phyloP scores from a whole-genome alignment of 2,888 invertebrate species.

The Plagodis dolabraria region DNA sequence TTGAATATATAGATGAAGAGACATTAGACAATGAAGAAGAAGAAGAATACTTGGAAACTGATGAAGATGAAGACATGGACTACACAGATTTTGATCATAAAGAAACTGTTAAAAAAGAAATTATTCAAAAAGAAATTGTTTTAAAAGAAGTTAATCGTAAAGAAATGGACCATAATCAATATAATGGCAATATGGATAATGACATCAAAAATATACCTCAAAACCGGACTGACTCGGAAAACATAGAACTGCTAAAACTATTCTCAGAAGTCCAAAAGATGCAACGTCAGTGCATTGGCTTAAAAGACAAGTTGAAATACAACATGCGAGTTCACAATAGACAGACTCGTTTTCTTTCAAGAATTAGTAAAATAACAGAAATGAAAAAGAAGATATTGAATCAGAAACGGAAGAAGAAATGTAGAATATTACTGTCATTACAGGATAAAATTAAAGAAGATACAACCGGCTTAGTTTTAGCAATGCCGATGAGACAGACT shows the following conservation, averaged over 20 bases:
- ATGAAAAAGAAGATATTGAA: slow-evolving; percentile 68
- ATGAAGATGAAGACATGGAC: slow-evolving; percentile 37
- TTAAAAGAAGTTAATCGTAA: background rate
- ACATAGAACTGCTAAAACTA: slow-evolving; percentile 65
- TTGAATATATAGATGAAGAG: slow-evolving; percentile 80
- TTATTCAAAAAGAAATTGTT: background rate
- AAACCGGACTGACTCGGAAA: slow-evolving; percentile 26
- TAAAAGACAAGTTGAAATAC: slow-evolving; percentile 69
- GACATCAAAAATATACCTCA: slow-evolving; percentile 34
- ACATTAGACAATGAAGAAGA: slow-evolving; percentile 68
- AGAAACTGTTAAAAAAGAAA: background rate
- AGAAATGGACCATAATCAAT: slow-evolving; percentile 39
- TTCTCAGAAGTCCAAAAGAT: slow-evolving; percentile 75
- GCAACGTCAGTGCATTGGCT: slow-evolving; percentile 64
- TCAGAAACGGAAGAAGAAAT: slow-evolving; percentile 73
- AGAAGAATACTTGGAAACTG: slow-evolving; percentile 60
- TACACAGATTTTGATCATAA: background rate
- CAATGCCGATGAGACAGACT: slow-evolving; percentile 76
- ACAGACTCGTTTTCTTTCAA: slow-evolving; percentile 62
- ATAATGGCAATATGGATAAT: slow-evolving; percentile 31
- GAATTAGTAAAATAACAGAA: slow-evolving; percentile 67
- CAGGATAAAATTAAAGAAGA: slow-evolving; percentile 79
- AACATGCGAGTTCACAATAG: slow-evolving; percentile 68
- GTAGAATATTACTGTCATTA: slow-evolving; percentile 69
- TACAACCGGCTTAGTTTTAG: slow-evolving; percentile 69